A percentile compares a stretch with the other conserved stretches of the same genome.
phyloP scores from a whole-genome alignment of 2,888 invertebrate genomes.

The Mythimna loreyi region DNA sequence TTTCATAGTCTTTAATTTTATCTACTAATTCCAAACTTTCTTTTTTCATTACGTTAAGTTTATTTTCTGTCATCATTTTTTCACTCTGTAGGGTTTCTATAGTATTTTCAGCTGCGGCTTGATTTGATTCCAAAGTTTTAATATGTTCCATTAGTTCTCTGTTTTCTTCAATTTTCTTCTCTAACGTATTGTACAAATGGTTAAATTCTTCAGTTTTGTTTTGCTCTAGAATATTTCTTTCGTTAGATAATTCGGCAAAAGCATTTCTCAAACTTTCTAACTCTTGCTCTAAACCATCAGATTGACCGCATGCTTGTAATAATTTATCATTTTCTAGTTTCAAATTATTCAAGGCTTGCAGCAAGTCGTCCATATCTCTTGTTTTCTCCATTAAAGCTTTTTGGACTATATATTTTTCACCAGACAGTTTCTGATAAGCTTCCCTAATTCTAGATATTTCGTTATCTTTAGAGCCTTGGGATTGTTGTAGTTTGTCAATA shows the following conservation, averaged over 20 bases:
- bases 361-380: conserved; percentile 63
- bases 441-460: conserved; percentile 68
- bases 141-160: conserved; percentile 68
- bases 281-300: conserved; percentile 65
- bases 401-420: conserved; percentile 71
- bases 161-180: conserved; percentile 77
- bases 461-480: conserved; percentile 70
- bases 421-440: conserved; percentile 64
- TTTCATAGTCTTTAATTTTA: conserved; percentile 74
- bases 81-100: conserved; percentile 69
- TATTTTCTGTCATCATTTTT: conserved; percentile 68
- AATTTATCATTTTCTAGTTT: conserved; percentile 66
- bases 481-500: conserved; percentile 66
- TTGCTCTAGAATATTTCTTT: conserved; percentile 69
- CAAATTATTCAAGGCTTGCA: conserved; percentile 55
- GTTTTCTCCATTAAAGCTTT: conserved; percentile 69
- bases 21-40: conserved; percentile 74
- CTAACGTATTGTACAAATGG: conserved; percentile 70
- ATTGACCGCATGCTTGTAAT: conserved; percentile 59
- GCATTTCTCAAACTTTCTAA: conserved; percentile 64
- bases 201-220: conserved; percentile 72
- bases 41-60: conserved; percentile 70
- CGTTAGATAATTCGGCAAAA: conserved; percentile 64
- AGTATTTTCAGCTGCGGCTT: conserved; percentile 50
- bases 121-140: conserved; percentile 65